A percentile compares a stretch with the other conserved stretches of the same genome.
Evolutionary conservation across 2,113 vertebrate genomes (phyloP).

Genomic region (Sturnus vulgaris): DNA sequence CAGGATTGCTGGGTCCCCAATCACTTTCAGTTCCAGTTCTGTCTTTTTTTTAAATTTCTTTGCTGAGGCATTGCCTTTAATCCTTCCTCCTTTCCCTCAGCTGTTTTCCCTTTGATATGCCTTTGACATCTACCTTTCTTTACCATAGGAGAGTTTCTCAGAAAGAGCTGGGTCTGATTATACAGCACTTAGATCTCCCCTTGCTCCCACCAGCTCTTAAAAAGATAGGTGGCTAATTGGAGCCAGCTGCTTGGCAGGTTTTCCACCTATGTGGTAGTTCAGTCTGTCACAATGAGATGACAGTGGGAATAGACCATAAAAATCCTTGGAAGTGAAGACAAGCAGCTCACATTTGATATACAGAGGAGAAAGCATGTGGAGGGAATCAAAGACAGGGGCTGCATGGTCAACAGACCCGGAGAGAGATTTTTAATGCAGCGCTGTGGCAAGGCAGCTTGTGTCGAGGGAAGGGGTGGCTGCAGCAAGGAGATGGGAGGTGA

Average conservation of each 20-base stretch:
- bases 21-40: background rate
- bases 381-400: background rate
- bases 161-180: background rate
- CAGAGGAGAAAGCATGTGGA: background rate
- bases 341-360: background rate
- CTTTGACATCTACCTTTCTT: background rate
- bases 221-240: slow-evolving; percentile 47
- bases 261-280: slow-evolving; percentile 22
- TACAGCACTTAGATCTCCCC: background rate
- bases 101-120: background rate
- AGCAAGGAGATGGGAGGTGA: background rate
- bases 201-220: background rate
- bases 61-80: background rate
- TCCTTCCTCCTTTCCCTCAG: background rate
- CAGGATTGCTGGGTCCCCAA: background rate
- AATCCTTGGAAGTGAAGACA: slow-evolving; percentile 4
- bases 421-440: background rate
- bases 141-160: background rate
- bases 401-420: background rate
- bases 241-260: background rate
- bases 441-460: background rate
- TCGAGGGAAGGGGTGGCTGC: background rate
- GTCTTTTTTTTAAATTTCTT: background rate
- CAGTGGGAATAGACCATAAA: slow-evolving; percentile 12
- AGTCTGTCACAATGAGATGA: slow-evolving; percentile 9